A percentile compares a stretch with the other conserved stretches of the same genome.
Conservation (phyloP, 2,113 vertebrate species). For the Colius striatus region DNA sequence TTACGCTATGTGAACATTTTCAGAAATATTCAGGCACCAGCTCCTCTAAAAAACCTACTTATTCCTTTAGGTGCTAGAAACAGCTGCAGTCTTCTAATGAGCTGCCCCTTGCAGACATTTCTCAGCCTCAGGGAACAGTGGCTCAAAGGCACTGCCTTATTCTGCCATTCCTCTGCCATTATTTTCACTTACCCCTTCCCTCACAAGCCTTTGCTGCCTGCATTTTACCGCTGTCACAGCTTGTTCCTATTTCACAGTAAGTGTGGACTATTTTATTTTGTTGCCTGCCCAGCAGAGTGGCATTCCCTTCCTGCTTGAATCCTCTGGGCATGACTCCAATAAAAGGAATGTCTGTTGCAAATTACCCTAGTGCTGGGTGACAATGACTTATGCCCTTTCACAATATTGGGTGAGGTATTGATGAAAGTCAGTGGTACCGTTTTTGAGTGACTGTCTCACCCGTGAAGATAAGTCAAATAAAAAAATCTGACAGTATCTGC, state of each 20-base stretch:
- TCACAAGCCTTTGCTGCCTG: not conserved
- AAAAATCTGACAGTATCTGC: not conserved
- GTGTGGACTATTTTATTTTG: not conserved
- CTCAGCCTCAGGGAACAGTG: not conserved
- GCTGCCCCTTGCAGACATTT: not conserved
- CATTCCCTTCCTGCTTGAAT: not conserved
- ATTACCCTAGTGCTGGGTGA: not conserved
- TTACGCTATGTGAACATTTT: not conserved
- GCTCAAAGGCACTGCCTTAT: not conserved
- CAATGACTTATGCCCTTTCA: conserved; percentile 36
- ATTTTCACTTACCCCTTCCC: not conserved
- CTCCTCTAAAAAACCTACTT: not conserved
- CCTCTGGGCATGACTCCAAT: not conserved
- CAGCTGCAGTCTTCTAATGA: not conserved
- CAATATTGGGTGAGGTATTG: conserved; percentile 6
- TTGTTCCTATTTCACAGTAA: not conserved
- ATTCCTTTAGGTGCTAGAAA: not conserved
- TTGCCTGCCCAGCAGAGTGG: not conserved
- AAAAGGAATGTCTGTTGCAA: not conserved
- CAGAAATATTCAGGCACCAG: not conserved
- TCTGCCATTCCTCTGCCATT: not conserved
- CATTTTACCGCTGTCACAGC: not conserved
- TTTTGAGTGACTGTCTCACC: conserved; percentile 52
- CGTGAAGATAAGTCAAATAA: conserved; percentile 26
- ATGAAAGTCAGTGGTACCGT: conserved; percentile 41